phyloP scores from a whole-genome alignment of 2,797 vertebrate species.

The Gambusia yucatana region DNA sequence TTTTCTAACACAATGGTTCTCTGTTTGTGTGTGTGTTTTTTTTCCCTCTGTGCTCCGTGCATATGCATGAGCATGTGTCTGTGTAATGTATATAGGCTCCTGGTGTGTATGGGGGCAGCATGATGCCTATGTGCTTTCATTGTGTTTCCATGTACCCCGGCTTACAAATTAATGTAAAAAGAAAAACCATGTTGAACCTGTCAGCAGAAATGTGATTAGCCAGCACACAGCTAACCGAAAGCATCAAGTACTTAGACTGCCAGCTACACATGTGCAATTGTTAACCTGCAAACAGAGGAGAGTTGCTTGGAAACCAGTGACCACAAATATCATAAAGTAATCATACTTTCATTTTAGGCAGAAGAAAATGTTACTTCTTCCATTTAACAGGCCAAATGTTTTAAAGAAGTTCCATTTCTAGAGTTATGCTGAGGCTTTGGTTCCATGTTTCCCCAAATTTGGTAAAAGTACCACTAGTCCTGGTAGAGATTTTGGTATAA shows the following conservation, averaged over 20 bases:
- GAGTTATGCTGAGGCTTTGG: not conserved
- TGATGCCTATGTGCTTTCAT: not conserved
- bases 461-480: not conserved
- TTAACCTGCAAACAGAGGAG: conserved; percentile 38
- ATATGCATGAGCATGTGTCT: conserved; percentile 24
- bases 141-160: conserved; percentile 14
- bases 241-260: conserved; percentile 47
- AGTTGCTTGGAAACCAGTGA: not conserved
- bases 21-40: conserved; percentile 6
- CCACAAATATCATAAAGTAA: not conserved
- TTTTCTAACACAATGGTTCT: conserved; percentile 37
- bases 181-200: conserved; percentile 37
- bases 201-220: conserved; percentile 64
- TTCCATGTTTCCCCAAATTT: not conserved
- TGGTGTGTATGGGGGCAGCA: not conserved
- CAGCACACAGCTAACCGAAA: conserved; percentile 52
- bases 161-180: conserved; percentile 40
- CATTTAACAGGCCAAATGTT: not conserved
- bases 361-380: not conserved
- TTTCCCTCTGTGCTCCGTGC: not conserved
- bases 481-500: not conserved
- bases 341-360: not conserved
- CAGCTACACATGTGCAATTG: conserved; percentile 21
- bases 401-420: not conserved
- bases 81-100: conserved; percentile 9